These are phyloP conservation scores for human (Homo sapiens) DNA, from an alignment of 2,113 vertebrate species.

Conservation along the genomic window GRCh38 chrX:21504501-21505000, in stretches of 20 bases:
- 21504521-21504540: conserved; percentile 38
- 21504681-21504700: conserved; percentile 54
- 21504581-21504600: conserved; percentile 27
- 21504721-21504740: conserved; percentile 63
- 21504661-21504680: conserved; percentile 54
- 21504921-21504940: conserved; percentile 75
- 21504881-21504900: conserved; percentile 66
- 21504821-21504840: conserved; percentile 65
- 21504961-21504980: conserved; percentile 56
- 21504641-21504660: conserved; percentile 46
- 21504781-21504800: conserved; percentile 66
- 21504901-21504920: conserved; percentile 69
- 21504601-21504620: conserved; percentile 54
- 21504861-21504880: conserved; percentile 68
- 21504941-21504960: conserved; percentile 64
- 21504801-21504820: conserved; percentile 72
- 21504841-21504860: conserved; percentile 76
- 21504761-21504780: conserved; percentile 66
- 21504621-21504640: conserved; percentile 31
- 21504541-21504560: conserved; percentile 26
- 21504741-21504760: conserved; percentile 57
- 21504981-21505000: conserved; percentile 65
- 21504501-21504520: conserved; percentile 23
- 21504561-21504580: conserved; percentile 32
- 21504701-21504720: conserved; percentile 1